Percentiles rank a stretch among this genome's conserved stretches.
Evolutionary conservation across 2,888 invertebrate species (phyloP).

Genomic region (Luperina testacea): DNA sequence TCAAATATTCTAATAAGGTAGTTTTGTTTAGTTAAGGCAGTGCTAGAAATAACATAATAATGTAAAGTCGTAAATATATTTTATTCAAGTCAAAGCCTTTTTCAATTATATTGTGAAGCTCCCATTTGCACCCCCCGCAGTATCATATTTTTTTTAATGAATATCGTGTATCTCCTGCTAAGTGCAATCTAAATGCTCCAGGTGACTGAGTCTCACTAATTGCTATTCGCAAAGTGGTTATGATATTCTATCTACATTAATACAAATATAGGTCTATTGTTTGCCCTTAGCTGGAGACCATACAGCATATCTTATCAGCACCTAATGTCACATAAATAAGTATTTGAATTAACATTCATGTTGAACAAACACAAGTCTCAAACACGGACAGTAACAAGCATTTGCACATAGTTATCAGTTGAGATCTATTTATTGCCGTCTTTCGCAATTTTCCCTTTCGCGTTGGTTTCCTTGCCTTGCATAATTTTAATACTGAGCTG

Average conservation of each 20-base stretch:
- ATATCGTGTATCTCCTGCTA: not conserved
- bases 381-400: slow-evolving; percentile 10
- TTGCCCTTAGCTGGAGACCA: not conserved
- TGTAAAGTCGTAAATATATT: too few species aligned
- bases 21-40: too few species aligned
- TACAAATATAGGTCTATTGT: not conserved
- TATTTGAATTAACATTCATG: slow-evolving; percentile 18
- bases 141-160: not conserved
- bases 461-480: slow-evolving; percentile 48
- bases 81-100: too few species aligned
- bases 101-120: too few species aligned
- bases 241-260: not conserved
- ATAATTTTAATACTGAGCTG: slow-evolving; percentile 44
- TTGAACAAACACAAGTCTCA: slow-evolving; percentile 25
- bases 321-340: not conserved
- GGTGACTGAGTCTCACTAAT: not conserved
- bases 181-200: not conserved
- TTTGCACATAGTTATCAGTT: slow-evolving; percentile 45
- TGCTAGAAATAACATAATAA: too few species aligned
- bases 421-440: slow-evolving; percentile 43
- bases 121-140: too few species aligned
- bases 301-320: not conserved
- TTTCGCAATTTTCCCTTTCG: slow-evolving; percentile 54
- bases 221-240: not conserved
- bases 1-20: too few species aligned